These are phyloP conservation scores for Drosophila pegasa DNA, from an alignment of 2,888 invertebrate genomes.

Conservation along the genomic window DNA sequence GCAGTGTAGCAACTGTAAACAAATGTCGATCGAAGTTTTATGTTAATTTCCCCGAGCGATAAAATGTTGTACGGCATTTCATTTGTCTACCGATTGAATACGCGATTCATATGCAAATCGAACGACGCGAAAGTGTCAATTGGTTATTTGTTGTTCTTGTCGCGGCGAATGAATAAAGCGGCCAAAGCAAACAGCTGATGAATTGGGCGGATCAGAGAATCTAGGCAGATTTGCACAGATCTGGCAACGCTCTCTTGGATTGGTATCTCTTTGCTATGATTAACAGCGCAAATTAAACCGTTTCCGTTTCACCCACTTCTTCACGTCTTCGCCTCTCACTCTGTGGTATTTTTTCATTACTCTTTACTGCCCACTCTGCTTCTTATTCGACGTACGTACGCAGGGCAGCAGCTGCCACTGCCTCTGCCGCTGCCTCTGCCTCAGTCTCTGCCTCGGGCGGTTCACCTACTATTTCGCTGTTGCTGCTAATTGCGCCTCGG, in stretches of 20 bases:
- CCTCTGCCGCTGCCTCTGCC: background rate
- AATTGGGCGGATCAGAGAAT: conserved; percentile 10
- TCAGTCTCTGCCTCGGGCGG: background rate
- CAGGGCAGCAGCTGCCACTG: background rate
- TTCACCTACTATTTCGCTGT: background rate
- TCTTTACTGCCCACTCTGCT: conserved; percentile 15
- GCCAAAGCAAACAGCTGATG: conserved; percentile 4
- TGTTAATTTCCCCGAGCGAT: conserved; percentile 33
- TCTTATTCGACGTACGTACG: conserved; percentile 6
- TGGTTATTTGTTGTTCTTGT: conserved; percentile 35
- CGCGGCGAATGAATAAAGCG: conserved; percentile 28
- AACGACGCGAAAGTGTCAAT: conserved; percentile 68
- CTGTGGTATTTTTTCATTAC: conserved; percentile 12
- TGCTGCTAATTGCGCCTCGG: conserved; percentile 33
- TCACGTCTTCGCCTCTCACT: background rate
- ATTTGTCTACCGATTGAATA: conserved; percentile 34
- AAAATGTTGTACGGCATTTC: conserved; percentile 46
- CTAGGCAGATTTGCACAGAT: background rate
- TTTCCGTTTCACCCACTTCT: conserved; percentile 19
- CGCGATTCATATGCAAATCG: conserved; percentile 66
- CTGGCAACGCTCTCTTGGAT: conserved; percentile 6
- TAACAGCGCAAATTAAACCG: conserved; percentile 23
- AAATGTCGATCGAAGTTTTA: conserved; percentile 24
- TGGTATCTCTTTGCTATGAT: conserved; percentile 5
- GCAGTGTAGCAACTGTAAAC: conserved; percentile 22